A percentile compares a stretch with the other conserved stretches of the same genome.
phyloP scores from a whole-genome alignment of 2,113 vertebrate species.

The Paedocypris sp. region DNA sequence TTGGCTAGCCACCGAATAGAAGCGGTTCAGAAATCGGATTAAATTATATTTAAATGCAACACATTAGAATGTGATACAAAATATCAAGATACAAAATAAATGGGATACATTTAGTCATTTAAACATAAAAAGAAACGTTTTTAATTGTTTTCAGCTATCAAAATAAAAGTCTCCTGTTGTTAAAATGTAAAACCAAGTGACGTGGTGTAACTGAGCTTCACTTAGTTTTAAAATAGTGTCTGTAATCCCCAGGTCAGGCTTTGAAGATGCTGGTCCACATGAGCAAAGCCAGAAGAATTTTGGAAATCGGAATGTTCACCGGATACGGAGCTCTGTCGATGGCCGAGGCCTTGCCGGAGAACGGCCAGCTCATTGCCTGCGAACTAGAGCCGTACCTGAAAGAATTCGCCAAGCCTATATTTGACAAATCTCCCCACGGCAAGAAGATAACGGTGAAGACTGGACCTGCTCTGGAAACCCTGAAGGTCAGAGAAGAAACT shows the following conservation, averaged over 20 bases:
- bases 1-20: too few species aligned
- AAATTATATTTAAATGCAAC: too few species aligned
- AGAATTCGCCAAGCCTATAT: constrained; percentile 54
- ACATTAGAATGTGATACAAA: too few species aligned
- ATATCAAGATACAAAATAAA: too few species aligned
- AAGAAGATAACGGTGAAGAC: constrained; percentile 56
- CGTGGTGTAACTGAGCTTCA: too few species aligned
- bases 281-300: constrained; percentile 51
- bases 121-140: too few species aligned
- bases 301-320: constrained; percentile 59
- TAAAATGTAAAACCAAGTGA: too few species aligned
- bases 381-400: constrained; percentile 48
- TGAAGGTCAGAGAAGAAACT: constrained; percentile 46
- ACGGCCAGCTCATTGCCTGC: constrained; percentile 54
- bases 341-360: constrained; percentile 56
- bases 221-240: neutral
- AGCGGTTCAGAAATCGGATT: too few species aligned
- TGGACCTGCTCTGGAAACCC: constrained; percentile 51
- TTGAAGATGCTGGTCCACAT: constrained; percentile 57
- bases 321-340: constrained; percentile 55
- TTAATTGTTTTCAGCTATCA: too few species aligned
- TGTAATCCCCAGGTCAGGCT: constrained; percentile 44
- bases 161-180: too few species aligned
- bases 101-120: too few species aligned
- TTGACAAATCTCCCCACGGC: constrained; percentile 57